phyloP scores from a whole-genome alignment of 2,113 vertebrate species.

The Crotalus tigris region DNA sequence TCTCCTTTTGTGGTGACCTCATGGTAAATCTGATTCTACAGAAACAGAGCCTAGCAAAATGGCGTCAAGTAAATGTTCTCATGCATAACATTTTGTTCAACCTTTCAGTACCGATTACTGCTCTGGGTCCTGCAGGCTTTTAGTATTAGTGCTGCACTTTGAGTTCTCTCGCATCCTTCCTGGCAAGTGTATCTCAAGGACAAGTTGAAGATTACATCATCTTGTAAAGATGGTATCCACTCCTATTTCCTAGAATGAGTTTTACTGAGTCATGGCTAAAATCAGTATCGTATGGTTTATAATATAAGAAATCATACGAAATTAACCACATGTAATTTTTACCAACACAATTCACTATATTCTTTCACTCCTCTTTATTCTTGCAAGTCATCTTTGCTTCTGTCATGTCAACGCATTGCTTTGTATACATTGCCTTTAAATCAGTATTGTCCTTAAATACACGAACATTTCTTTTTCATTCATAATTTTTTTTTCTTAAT shows the following conservation, averaged over 20 bases:
- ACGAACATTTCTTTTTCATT: not conserved
- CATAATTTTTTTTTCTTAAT: not conserved
- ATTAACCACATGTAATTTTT: not conserved
- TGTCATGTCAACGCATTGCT: not conserved
- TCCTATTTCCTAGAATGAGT: conserved; percentile 60
- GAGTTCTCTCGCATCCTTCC: conserved; percentile 58
- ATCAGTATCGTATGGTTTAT: not conserved
- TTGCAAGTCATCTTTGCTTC: not conserved
- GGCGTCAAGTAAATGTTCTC: not conserved
- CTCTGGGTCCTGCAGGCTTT: not conserved
- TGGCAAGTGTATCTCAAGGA: conserved; percentile 55
- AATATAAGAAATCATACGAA: conserved; percentile 20
- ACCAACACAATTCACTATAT: not conserved
- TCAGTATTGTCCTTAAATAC: not conserved
- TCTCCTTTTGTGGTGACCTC: not conserved
- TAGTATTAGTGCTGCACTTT: conserved; percentile 42
- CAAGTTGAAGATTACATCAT: conserved; percentile 14
- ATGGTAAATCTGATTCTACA: not conserved
- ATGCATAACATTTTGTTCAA: not conserved
- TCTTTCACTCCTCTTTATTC: not conserved
- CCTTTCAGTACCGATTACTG: not conserved
- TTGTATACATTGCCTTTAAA: not conserved
- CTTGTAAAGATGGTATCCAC: conserved; percentile 58
- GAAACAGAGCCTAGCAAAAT: not conserved
- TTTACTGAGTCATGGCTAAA: conserved; percentile 50